Conservation (phyloP, 2,797 vertebrate species). For the Odontamblyopus rebecca region DNA sequence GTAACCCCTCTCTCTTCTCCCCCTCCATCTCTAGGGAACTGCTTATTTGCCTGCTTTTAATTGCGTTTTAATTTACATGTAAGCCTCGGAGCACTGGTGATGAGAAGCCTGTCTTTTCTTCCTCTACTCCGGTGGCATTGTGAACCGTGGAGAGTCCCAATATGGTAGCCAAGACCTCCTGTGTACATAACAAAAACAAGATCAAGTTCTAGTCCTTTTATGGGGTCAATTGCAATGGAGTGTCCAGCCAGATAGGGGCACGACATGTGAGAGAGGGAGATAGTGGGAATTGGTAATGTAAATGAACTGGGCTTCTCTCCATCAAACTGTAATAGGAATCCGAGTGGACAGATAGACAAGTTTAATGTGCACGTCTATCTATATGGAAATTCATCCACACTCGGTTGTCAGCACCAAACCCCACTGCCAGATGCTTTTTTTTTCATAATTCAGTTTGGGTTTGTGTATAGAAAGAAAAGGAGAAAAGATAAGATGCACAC, state of each 20-base stretch:
- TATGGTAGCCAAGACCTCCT: conserved; percentile 10
- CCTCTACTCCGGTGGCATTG: conserved; percentile 17
- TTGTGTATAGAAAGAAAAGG: conserved; percentile 48
- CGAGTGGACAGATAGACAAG: conserved; percentile 69
- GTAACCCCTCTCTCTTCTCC: conserved; percentile 44
- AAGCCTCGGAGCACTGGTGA: conserved; percentile 63
- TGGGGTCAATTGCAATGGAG: conserved; percentile 64
- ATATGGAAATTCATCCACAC: conserved; percentile 77
- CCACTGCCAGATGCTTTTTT: conserved; percentile 44
- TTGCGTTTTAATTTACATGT: conserved; percentile 81
- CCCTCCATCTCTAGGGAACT: conserved; percentile 62
- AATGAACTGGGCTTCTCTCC: conserved; percentile 68
- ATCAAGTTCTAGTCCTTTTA: conserved; percentile 48
- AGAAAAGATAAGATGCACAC: conserved; percentile 64
- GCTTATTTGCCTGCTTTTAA: conserved; percentile 79
- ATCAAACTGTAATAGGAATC: conserved; percentile 73
- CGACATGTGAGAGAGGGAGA: conserved; percentile 8
- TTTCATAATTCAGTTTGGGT: conserved; percentile 63
- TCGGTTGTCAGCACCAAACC: conserved; percentile 30
- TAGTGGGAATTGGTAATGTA: conserved; percentile 49
- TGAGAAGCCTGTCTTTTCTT: conserved; percentile 45
- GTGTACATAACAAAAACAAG: conserved; percentile 34
- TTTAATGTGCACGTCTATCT: conserved; percentile 78
- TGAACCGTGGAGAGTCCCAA: conserved; percentile 32
- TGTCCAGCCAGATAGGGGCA: conserved; percentile 52